Conservation (phyloP, 1,140 invertebrate genomes). For the Drosophila willistoni region DNA sequence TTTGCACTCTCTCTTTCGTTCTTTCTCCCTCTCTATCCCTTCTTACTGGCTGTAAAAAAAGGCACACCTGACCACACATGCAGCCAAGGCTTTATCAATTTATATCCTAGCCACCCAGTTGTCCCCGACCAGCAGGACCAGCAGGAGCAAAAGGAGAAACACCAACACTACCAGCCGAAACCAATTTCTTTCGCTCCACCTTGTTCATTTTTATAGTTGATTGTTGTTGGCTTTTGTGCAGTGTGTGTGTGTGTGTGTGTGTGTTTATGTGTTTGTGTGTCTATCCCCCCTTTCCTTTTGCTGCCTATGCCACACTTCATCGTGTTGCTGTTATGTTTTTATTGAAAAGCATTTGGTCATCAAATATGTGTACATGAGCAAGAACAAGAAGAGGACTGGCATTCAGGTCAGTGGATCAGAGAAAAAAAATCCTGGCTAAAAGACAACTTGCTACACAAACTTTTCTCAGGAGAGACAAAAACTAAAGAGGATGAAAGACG, state of each 20-base stretch:
- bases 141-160: background rate
- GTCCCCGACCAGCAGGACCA: background rate
- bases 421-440: slow-evolving; percentile 52
- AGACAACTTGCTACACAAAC: slow-evolving; percentile 11
- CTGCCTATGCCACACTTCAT: background rate
- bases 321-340: slow-evolving; percentile 43
- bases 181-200: background rate
- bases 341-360: slow-evolving; percentile 79
- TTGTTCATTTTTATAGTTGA: slow-evolving; percentile 36
- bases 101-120: background rate
- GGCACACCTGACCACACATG: slow-evolving; percentile 60
- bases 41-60: slow-evolving; percentile 24
- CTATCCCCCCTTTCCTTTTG: background rate
- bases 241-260: slow-evolving; percentile 16
- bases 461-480: background rate
- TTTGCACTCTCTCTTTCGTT: background rate
- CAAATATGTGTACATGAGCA: slow-evolving; percentile 64
- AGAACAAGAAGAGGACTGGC: slow-evolving; percentile 15
- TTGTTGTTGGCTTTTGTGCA: slow-evolving; percentile 70
- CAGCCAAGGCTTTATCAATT: slow-evolving; percentile 12
- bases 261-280: background rate
- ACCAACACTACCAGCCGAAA: background rate
- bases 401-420: slow-evolving; percentile 75
- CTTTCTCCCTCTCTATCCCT: too few species aligned
- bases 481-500: background rate